Base-by-base conservation (phyloP, 2,888 invertebrate species). In the Aphodius sticticus region DNA sequence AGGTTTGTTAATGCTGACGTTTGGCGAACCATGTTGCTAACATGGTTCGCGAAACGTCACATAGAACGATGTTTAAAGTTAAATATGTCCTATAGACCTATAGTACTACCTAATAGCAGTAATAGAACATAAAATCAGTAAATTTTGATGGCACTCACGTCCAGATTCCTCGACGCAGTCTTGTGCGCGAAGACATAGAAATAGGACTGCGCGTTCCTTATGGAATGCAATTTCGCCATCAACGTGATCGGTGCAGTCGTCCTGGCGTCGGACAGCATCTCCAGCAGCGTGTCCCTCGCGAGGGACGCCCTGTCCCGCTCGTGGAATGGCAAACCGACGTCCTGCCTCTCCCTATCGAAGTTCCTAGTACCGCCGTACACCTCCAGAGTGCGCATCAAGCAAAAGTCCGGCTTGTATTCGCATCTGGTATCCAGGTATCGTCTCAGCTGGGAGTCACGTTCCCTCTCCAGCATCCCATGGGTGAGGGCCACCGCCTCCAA, bases 101-200 rank as follows among this genome's bases (percentile, higher is more conserved):
- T n/a, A n/a, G 26, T 3, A 26, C 26, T 26, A 26, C 26, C 26
- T 26, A 26, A 26, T 26, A 26, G 26, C 26, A 26, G n/a, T 26
- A 26, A 3, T 26, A 26, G 26, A 26, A 70, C 26, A 70, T 16
- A 26, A n/a, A 6, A 16, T 15, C 0, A 7, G 76, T 35, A 76
- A 76, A 74, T 74, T n/a, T 75, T 77, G 38, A 69, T 77, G 70
- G 37, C 69, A 92, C 94, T 93, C 90, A 96, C 96, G 74, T 95
- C 93, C 88, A 94, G 94, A 82, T 95, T 94, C 81, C 95, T 95
- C 85, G 95, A 93, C 82, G 93, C 92, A 80, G 95, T 96, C 84
- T 95, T 95, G 87, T 98, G 97, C 6, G 95, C 93, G 86, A 97
- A 97, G 36, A 97, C 95, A 87, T 97, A 97, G 91, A 97, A 96